Evolutionary conservation across 2,797 vertebrate species (phyloP), one percentile per base, ranked within the genome.

Genomic region (Pempheris klunzingeri): DNA sequence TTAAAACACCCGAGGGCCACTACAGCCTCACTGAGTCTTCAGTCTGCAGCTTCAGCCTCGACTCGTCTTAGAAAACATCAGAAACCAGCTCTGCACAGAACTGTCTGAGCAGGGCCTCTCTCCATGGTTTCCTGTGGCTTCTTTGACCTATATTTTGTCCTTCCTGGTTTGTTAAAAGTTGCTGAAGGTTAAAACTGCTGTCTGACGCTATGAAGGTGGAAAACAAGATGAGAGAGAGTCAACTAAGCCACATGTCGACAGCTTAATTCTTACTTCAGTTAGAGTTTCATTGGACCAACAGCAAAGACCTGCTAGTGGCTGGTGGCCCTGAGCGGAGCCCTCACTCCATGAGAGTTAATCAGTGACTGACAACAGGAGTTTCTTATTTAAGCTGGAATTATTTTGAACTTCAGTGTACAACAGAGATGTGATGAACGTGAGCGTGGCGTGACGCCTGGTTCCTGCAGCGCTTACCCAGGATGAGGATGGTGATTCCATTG

Each of bases 401-500:
- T 11, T 38, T 38, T 26, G 36, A 30, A 24, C 30, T 22, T 34
- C 28, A 30, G 30, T 36, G 38, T 32, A 17, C 20, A 60, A 57
- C 15, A 22, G 18, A n/a, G 24, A n/a, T 8, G 1, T 5, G 14
- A 39, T 8, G 32, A 34, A 3, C 32, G 38, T 53, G 39, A 65
- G 26, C 28, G 17, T 17, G 39, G 12, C 17, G 2, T 8, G 26
- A 8, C 2, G 36, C 14, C 22, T 2, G 54, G 47, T 70, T 75
- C 43, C 32, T 50, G 14, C 0, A 6, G 13, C 18, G 12, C 80
- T 96, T 94, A 98, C 97, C 97, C 15, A 98, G 94, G 84, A 98
- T 98, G 85, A 98, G 96, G 60, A 98, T 94, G 82, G 97, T 98
- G 93, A 97, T 97, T 59, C 97, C 97, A 28, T 98, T 98, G 88